Conservation (phyloP, 2,888 invertebrate species). For the Orchesellides sinensis region DNA sequence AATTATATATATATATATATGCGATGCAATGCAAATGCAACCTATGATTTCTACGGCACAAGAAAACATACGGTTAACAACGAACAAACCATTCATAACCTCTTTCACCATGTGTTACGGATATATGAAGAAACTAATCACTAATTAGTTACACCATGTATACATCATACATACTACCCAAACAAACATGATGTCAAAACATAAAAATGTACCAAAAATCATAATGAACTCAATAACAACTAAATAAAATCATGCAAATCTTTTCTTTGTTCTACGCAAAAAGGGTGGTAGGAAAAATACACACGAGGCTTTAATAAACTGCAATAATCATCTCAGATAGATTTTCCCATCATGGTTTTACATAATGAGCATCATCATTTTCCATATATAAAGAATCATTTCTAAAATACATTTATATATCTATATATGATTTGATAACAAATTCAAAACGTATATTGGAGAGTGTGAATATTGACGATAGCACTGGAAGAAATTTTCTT, state of each 20-base stretch:
- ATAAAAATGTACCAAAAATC: not conserved
- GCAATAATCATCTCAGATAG: conserved; percentile 69
- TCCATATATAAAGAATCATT: conserved; percentile 66
- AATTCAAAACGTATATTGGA: conserved; percentile 62
- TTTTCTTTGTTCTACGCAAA: conserved; percentile 64
- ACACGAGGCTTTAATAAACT: conserved; percentile 70
- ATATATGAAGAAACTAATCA: not conserved
- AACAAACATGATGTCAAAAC: not conserved
- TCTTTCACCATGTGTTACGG: too few relatives aligned
- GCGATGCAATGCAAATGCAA: not conserved
- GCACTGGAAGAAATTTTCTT: conserved; percentile 68
- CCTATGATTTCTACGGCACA: not conserved
- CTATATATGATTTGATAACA: conserved; percentile 64
- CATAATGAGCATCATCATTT: conserved; percentile 66
- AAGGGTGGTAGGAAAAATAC: conserved; percentile 69
- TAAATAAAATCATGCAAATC: conserved; percentile 18
- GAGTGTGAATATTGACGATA: conserved; percentile 65
- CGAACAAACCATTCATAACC: too few relatives aligned
- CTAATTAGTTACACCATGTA: not conserved
- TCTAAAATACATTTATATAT: conserved; percentile 66
- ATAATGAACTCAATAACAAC: not conserved
- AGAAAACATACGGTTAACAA: too few relatives aligned
- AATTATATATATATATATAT: not conserved
- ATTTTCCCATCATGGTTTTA: conserved; percentile 68
- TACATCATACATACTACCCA: not conserved